Evolutionary conservation across 1,140 invertebrate species (phyloP), one percentile per base, ranked within the genome.

Genomic region (Propsilocerus akamusi): DNA sequence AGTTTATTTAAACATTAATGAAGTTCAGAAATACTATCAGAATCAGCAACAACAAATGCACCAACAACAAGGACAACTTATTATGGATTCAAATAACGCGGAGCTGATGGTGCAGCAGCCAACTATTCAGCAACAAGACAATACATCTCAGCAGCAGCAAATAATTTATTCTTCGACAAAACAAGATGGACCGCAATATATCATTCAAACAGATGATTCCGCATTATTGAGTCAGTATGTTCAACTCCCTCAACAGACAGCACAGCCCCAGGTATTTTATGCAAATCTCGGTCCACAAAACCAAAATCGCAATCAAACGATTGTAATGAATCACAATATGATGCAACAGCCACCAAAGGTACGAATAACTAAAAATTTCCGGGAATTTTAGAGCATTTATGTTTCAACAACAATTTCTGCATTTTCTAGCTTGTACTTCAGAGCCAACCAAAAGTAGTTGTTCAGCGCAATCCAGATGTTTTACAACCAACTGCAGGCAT

Each of bases 41-140:
- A 53, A 51, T 23, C 60, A 59, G 32, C 56, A 58, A 17, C 58
- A 60, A 25, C 56, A 61, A 51, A 51, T 57, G 24, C 53, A 57
- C 5, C 61, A 58, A 49, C 51, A 57, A 12, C 53, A 54, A 7
- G 14, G 22, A 20, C 17, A 41, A 20, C 22, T 41, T 41, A 7
- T 41, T 20, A 41, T 41, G 34, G 34, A n/a, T n/a, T n/a, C n/a
- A n/a, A n/a, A n/a, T n/a, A n/a, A n/a, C n/a, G n/a, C n/a, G n/a
- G n/a, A n/a, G n/a, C n/a, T n/a, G n/a, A n/a, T n/a, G n/a, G n/a
- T n/a, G n/a, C n/a, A n/a, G n/a, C n/a, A n/a, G n/a, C n/a, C n/a
- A n/a, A n/a, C n/a, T n/a, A n/a, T n/a, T n/a, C n/a, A n/a, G n/a
- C n/a, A n/a, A n/a, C n/a, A 14, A 41, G 34, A 41, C 34, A 20